Evolutionary conservation across 2,888 invertebrate species (phyloP), one percentile per base, ranked within the genome.

Genomic region (Melikaiella ostensackeni): DNA sequence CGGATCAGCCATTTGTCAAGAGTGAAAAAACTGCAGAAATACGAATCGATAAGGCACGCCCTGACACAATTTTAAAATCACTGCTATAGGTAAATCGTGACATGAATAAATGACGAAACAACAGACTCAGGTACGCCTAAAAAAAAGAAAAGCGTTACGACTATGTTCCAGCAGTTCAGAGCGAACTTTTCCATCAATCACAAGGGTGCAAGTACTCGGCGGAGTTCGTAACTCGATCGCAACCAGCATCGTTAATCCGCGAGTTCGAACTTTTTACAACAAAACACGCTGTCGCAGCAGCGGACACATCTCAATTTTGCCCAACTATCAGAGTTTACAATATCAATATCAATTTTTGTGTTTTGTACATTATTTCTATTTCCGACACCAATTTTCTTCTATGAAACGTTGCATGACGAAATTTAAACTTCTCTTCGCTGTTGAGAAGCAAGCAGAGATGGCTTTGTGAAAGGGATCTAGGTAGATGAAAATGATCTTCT

Each of bases 191-290:
- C 50, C 70, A 70, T 70, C 70, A 70, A 70, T 70, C 70, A 70
- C 30, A 70, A 70, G 30, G 50, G 70, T 50, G 70, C 50, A 70
- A 70, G 30, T 70, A 50, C 46, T 70, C 50, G 70, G 50, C 30
- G 30, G 30, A 70, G 70, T 70, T 70, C 70, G 70, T 50, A 70
- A 70, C 70, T 70, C 46, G 70, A 70, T 70, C 50, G 70, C 70
- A 70, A 30, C 70, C 70, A 70, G 70, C 50, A 70, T 70, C 70
- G 70, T 70, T 50, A 70, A 70, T 70, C 50, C 70, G 70, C 70
- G 70, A 70, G 70, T 70, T 50, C 16, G 30, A 70, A 70, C 27
- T 50, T 70, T 66, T 66, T 70, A 70, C 50, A 70, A 50, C 50
- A 30, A 50, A 70, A 70, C 50, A 50, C 70, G 33, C 70, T 70